These are phyloP conservation scores for Tenthredo livida DNA, from an alignment of 2,888 invertebrate genomes.

Conservation along the genomic window DNA sequence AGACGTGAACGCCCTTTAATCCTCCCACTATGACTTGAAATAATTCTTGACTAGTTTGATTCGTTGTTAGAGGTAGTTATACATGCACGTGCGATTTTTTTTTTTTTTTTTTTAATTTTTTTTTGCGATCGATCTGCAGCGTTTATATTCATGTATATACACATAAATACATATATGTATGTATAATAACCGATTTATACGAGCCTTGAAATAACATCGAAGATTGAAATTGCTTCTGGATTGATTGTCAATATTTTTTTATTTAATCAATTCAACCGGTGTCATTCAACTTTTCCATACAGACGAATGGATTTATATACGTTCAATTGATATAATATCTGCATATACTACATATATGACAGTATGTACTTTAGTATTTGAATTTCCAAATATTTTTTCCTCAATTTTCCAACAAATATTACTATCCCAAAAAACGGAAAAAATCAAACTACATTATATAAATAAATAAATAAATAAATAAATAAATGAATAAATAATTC, in stretches of 20 bases:
- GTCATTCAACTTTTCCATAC: neutral
- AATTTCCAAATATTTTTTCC: no score
- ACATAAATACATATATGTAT: neutral
- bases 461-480: no score
- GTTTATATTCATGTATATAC: neutral
- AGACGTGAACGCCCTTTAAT: neutral
- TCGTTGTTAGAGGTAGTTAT: no score
- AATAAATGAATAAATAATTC: no score
- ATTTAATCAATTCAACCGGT: neutral
- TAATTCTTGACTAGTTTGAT: slow-evolving; percentile 4
- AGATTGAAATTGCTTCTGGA: neutral
- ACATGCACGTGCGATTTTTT: neutral
- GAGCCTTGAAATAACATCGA: neutral
- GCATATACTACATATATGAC: neutral
- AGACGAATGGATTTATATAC: neutral
- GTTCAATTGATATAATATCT: neutral
- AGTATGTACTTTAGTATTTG: no score
- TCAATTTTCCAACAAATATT: no score
- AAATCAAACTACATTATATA: neutral
- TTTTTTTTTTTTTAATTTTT: neutral
- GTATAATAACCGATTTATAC: neutral
- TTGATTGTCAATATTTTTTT: neutral
- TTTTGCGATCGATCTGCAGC: neutral
- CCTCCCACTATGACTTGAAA: neutral
- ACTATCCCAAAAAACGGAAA: neutral